Percentiles rank a stretch among this genome's conserved stretches.
These are phyloP conservation scores for Pseudococcus longispinus DNA, from an alignment of 2,888 invertebrate species.

Conservation along the genomic window DNA sequence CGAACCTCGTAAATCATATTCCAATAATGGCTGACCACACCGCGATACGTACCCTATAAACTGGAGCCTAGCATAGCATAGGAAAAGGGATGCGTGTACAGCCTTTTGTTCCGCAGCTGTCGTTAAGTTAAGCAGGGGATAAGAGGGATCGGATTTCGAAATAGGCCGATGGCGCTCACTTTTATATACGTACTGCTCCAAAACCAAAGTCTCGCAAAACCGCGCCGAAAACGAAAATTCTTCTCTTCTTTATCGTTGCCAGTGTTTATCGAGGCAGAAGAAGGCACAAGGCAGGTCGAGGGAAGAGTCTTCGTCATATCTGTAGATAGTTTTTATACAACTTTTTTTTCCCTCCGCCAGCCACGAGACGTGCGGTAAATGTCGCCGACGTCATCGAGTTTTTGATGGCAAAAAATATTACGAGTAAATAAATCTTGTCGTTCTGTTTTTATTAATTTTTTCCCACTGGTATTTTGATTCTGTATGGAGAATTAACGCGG, in stretches of 20 bases:
- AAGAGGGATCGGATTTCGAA: not conserved
- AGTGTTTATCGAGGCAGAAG: not conserved
- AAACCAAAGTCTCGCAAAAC: not conserved
- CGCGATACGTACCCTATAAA: slow-evolving; percentile 44
- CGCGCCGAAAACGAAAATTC: not conserved
- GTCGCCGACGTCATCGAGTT: slow-evolving; percentile 2
- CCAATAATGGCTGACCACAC: slow-evolving; percentile 54
- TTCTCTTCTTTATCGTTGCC: not conserved
- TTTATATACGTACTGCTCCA: not conserved
- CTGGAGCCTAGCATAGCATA: not conserved
- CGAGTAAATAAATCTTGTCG: not conserved
- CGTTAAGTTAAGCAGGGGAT: not conserved
- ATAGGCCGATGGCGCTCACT: not conserved
- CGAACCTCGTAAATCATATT: slow-evolving; percentile 43
- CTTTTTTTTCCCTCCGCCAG: not conserved
- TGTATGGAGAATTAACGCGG: not conserved
- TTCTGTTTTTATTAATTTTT: not conserved
- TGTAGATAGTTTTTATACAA: not conserved
- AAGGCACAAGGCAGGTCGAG: not conserved
- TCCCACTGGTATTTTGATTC: not conserved
- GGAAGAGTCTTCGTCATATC: not conserved
- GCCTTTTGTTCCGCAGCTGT: slow-evolving; percentile 26
- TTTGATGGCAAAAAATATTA: not conserved
- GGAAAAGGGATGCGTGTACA: not conserved
- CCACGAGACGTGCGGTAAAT: too few relatives aligned